Evolutionary conservation across 2,797 vertebrate genomes (phyloP).

Genomic region (Chelon auratus): DNA sequence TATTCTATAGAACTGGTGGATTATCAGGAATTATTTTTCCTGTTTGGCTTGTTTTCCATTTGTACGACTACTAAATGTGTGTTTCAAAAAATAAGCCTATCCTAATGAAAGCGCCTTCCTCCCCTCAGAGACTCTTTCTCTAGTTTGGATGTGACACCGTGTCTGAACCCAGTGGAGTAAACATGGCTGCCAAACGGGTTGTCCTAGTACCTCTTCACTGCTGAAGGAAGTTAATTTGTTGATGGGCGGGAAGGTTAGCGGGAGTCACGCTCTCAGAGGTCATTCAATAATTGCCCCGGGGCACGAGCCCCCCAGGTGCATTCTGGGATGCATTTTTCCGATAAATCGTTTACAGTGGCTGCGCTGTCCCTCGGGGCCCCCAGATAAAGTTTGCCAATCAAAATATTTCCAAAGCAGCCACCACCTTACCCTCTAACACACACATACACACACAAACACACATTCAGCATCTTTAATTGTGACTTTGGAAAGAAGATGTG

Average conservation of each 20-base stretch:
- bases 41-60: too few relatives aligned
- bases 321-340: constrained; percentile 85
- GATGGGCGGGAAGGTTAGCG: constrained; percentile 73
- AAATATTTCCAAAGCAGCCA: constrained; percentile 65
- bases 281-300: constrained; percentile 85
- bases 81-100: background rate
- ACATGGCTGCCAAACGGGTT: constrained; percentile 37
- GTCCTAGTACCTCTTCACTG: constrained; percentile 56
- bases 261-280: constrained; percentile 83
- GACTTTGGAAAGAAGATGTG: constrained; percentile 81
- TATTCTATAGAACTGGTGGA: too few relatives aligned
- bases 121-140: background rate
- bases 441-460: constrained; percentile 23
- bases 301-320: constrained; percentile 80
- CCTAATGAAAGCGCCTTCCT: constrained; percentile 19
- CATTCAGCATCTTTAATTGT: constrained; percentile 76
- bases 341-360: constrained; percentile 86
- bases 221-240: constrained; percentile 78
- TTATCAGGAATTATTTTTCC: too few relatives aligned
- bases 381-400: constrained; percentile 88
- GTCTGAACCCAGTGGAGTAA: constrained; percentile 48
- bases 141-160: constrained; percentile 53
- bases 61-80: too few relatives aligned
- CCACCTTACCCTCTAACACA: constrained; percentile 47
- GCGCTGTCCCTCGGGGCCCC: constrained; percentile 71